A percentile compares a stretch with the other conserved stretches of the same genome.
These are phyloP conservation scores for Gobio occitaniae DNA, from an alignment of 2,797 vertebrate genomes.

Conservation along the genomic window DNA sequence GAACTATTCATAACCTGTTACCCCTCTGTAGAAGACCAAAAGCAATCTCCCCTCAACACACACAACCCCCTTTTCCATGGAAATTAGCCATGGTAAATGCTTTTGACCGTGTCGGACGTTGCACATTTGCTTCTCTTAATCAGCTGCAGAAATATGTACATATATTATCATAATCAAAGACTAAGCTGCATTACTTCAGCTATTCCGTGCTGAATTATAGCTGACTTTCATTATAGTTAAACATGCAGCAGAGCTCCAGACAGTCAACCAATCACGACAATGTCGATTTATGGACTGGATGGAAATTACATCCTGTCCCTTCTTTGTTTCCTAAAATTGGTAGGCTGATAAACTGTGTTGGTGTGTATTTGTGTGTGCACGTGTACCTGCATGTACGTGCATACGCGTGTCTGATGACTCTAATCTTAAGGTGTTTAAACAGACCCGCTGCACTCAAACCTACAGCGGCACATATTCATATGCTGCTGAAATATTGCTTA, in stretches of 20 bases:
- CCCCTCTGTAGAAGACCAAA: background rate
- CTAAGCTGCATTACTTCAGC: constrained; percentile 17
- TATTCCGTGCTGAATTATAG: constrained; percentile 30
- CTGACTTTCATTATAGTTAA: constrained; percentile 35
- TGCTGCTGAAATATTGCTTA: constrained; percentile 32
- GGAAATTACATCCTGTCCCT: constrained; percentile 39
- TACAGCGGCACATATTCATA: constrained; percentile 11
- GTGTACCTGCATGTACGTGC: background rate
- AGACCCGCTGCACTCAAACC: constrained; percentile 15
- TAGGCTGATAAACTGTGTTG: constrained; percentile 25
- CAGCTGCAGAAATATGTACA: constrained; percentile 41
- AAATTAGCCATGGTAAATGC: constrained; percentile 33
- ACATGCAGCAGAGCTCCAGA: constrained; percentile 38
- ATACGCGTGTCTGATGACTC: constrained; percentile 21
- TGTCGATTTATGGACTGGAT: constrained; percentile 28
- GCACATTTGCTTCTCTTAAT: constrained; percentile 51
- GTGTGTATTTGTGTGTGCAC: background rate
- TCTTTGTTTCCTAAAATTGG: constrained; percentile 45
- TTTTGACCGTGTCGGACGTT: constrained; percentile 31
- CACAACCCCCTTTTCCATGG: background rate
- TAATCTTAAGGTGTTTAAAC: constrained; percentile 55
- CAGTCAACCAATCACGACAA: constrained; percentile 32
- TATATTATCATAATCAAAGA: constrained; percentile 46
- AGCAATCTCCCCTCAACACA: constrained; percentile 8
- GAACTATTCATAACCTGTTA: background rate